Evolutionary conservation across 2,113 vertebrate genomes (phyloP).

Genomic region (Oenanthe oenanthe): DNA sequence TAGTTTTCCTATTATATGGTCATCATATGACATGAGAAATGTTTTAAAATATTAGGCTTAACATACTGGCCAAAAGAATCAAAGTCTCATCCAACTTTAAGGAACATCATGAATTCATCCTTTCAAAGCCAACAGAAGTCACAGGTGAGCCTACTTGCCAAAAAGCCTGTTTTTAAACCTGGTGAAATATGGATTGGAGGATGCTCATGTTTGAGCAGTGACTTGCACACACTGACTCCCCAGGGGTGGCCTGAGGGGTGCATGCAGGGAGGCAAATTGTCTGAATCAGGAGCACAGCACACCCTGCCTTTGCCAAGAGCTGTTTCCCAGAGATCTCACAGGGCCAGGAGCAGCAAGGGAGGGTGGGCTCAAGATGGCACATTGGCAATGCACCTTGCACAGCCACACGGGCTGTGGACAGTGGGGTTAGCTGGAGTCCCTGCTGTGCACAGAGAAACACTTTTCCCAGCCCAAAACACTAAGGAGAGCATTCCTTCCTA

Average conservation of each 20-base stretch:
- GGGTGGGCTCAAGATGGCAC: background rate
- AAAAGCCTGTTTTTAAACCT: background rate
- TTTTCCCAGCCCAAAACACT: background rate
- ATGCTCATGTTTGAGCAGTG: background rate
- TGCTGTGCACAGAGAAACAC: background rate
- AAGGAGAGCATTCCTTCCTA: background rate
- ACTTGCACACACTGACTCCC: background rate
- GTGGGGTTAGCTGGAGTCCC: background rate
- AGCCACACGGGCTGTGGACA: background rate
- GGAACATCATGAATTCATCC: background rate
- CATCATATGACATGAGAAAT: background rate
- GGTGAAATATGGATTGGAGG: background rate
- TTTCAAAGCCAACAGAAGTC: background rate
- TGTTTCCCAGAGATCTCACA: background rate
- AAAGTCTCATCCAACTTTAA: background rate
- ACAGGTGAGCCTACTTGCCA: background rate
- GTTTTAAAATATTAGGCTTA: background rate
- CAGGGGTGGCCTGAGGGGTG: background rate
- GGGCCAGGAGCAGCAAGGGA: background rate
- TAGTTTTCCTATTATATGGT: background rate
- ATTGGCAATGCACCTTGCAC: background rate
- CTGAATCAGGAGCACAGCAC: background rate
- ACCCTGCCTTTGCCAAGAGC: background rate
- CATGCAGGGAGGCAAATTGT: background rate
- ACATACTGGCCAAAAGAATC: background rate